phyloP scores from a whole-genome alignment of 2,888 invertebrate species.

The Cryptocephalus moraei region DNA sequence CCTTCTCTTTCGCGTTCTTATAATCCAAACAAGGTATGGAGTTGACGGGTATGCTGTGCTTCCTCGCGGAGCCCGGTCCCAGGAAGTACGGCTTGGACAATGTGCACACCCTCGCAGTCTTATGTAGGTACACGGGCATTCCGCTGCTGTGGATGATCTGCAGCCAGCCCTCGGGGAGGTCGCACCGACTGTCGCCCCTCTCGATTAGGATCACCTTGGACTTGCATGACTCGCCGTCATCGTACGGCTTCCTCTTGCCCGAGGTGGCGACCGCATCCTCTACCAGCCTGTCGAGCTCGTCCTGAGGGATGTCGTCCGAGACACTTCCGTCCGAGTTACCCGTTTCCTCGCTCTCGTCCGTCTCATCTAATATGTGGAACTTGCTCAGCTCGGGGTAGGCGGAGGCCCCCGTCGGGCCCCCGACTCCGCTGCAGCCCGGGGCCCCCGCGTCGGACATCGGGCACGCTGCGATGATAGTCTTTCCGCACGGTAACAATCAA shows the following conservation, averaged over 20 bases:
- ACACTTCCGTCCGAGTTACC: slow-evolving; percentile 36
- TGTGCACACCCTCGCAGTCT: slow-evolving; percentile 78
- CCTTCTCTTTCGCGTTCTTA: slow-evolving; percentile 57
- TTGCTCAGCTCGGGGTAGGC: slow-evolving; percentile 14
- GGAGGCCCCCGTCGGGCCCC: background rate
- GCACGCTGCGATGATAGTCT: slow-evolving; percentile 11
- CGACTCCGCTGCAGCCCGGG: background rate
- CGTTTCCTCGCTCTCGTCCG: slow-evolving; percentile 41
- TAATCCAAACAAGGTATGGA: slow-evolving; percentile 92
- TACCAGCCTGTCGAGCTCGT: slow-evolving; percentile 77
- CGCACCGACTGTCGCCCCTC: slow-evolving; percentile 83
- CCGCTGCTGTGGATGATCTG: slow-evolving; percentile 92
- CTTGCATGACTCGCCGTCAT: slow-evolving; percentile 35
- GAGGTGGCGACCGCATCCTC: slow-evolving; percentile 58
- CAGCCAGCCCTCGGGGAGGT: slow-evolving; percentile 94
- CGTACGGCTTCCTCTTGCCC: slow-evolving; percentile 43
- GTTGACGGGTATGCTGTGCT: slow-evolving; percentile 90
- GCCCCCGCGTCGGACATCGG: background rate
- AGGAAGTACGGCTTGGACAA: slow-evolving; percentile 90
- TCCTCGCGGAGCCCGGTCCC: slow-evolving; percentile 70
- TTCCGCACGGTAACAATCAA: slow-evolving; percentile 29
- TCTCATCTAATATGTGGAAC: slow-evolving; percentile 58
- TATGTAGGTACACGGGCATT: slow-evolving; percentile 92
- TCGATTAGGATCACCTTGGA: slow-evolving; percentile 71
- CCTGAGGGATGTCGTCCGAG: slow-evolving; percentile 63